phyloP scores from a whole-genome alignment of 2,888 invertebrate genomes.

The Microctonus aethiopoides region DNA sequence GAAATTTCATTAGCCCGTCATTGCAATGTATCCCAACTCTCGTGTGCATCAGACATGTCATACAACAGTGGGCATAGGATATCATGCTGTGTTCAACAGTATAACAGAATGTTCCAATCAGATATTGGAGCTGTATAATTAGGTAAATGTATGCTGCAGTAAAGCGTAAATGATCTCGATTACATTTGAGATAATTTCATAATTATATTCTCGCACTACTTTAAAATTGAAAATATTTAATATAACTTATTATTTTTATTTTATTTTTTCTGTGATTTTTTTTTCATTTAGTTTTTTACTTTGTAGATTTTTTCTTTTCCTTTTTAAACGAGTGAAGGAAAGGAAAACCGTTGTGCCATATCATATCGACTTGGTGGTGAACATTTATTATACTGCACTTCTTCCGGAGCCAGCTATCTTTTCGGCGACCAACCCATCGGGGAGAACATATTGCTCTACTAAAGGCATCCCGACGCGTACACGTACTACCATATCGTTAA shows the following conservation, averaged over 20 bases:
- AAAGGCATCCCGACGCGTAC: slow-evolving; percentile 28
- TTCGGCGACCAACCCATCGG: slow-evolving; percentile 29
- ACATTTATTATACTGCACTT: slow-evolving; percentile 28
- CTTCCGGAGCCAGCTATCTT: slow-evolving; percentile 25
- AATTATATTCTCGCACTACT: background rate
- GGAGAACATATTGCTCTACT: slow-evolving; percentile 34
- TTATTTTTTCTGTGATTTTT: background rate
- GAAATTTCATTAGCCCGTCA: background rate
- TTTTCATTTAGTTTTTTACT: background rate
- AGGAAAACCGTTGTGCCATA: slow-evolving; percentile 18
- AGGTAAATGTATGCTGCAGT: background rate
- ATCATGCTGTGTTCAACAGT: background rate
- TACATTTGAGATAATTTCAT: slow-evolving; percentile 5
- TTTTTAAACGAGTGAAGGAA: background rate
- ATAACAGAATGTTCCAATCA: background rate
- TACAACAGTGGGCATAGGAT: background rate
- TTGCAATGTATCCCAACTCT: background rate
- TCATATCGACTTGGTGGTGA: slow-evolving; percentile 28
- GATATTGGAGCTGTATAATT: background rate
- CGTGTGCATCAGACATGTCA: background rate
- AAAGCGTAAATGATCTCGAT: background rate
- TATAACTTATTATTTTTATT: background rate
- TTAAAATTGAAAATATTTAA: slow-evolving; percentile 16
- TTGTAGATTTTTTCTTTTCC: background rate
- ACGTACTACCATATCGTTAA: slow-evolving; percentile 18